Conservation (phyloP, 2,888 invertebrate genomes). For the Gastrophysa polygoni region DNA sequence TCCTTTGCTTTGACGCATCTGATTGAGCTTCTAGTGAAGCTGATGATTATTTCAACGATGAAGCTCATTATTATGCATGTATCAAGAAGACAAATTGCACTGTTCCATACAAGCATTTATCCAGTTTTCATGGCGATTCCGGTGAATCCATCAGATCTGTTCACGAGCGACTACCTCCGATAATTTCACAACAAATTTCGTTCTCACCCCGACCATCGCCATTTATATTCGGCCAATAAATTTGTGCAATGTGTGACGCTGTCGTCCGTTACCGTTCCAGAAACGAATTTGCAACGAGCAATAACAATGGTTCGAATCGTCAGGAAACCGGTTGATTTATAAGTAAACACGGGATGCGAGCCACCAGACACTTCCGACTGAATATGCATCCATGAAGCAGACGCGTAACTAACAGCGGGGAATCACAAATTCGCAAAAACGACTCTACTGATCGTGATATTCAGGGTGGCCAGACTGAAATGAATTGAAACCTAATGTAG, state of each 20-base stretch:
- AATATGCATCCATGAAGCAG: constrained; percentile 46
- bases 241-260: constrained; percentile 26
- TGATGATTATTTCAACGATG: too few species aligned
- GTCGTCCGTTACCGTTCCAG: constrained; percentile 36
- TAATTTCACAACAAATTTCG: constrained; percentile 22
- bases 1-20: too few species aligned
- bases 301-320: constrained; percentile 47
- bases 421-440: too few species aligned
- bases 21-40: too few species aligned
- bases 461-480: too few species aligned
- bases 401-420: constrained; percentile 40
- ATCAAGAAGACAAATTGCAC: too few species aligned
- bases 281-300: constrained; percentile 49
- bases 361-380: constrained; percentile 43
- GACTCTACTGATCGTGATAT: too few species aligned
- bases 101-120: not conserved
- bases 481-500: too few species aligned
- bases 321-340: constrained; percentile 52
- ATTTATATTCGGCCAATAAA: constrained; percentile 31
- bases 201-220: constrained; percentile 38
- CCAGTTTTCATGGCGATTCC: not conserved
- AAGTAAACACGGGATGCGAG: constrained; percentile 44
- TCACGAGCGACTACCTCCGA: not conserved
- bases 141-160: not conserved
- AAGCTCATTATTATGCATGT: too few species aligned